Evolutionary conservation across 2,888 invertebrate genomes (phyloP), one percentile per base, ranked within the genome.

Genomic region (Resseliella maxima): DNA sequence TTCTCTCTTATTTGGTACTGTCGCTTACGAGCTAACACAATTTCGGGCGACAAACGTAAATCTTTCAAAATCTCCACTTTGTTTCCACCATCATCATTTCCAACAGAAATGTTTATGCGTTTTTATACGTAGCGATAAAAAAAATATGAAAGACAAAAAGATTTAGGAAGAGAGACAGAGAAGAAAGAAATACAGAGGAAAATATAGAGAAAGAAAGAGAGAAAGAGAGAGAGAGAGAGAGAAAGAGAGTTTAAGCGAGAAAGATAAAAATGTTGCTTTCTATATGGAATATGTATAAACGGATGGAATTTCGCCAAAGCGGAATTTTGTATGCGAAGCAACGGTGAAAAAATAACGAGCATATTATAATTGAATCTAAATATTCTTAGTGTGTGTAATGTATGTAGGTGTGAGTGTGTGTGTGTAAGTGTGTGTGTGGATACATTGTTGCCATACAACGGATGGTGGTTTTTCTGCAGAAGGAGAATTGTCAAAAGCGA

Each of bases 301-400:
- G 2, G 18, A 15, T 15, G 6, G 2, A 50, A 50, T 50, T 8
- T 18, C 50, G 50, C 50, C 24, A 27, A 2, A 24, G 5, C 2
- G 5, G 0, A 5, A 2, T 72, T 27, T 72, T 72, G 2, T 35
- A 35, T 72, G 27, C 72, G 6, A n/a, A 21, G 59, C 27, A 59
- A 72, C n/a, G 0, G 35, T 6, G 6, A 18, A 72, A 72, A 72
- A 15, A 72, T 72, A 72, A 72, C 72, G 31, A 72, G 72, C 31
- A 72, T 72, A 72, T 72, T 72, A 72, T 72, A 72, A 72, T 72
- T 72, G 72, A 72, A 72, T 72, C 72, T 72, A 72, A 72, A 72
- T 72, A 72, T 72, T 72, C 72, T 6, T 72, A 72, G 72, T 15
- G 24, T 35, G 31, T 72, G n/a, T n/a, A n/a, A n/a, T n/a, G n/a